phyloP scores from a whole-genome alignment of 1,140 invertebrate genomes.

The Drosophila sechellia region DNA sequence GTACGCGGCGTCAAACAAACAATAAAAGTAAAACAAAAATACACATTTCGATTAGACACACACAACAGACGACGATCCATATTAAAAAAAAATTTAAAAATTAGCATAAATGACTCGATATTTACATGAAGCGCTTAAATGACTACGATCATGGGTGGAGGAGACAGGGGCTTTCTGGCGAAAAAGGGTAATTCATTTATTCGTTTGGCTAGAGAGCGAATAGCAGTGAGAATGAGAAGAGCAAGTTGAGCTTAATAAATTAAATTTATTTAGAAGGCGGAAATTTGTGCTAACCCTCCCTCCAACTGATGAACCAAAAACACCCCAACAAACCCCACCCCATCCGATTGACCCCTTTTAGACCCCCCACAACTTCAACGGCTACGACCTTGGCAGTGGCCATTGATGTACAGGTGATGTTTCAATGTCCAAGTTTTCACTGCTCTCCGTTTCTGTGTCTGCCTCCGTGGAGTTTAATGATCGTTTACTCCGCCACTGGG shows the following conservation, averaged over 20 bases:
- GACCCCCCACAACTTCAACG: not conserved
- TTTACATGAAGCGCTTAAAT: conserved; percentile 78
- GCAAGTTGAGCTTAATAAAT: conserved; percentile 71
- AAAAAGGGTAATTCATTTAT: too few species aligned
- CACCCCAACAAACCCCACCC: conserved; percentile 11
- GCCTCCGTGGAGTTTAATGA: conserved; percentile 14
- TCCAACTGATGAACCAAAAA: not conserved
- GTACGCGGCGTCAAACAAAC: conserved; percentile 58
- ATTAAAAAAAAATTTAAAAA: conserved; percentile 39
- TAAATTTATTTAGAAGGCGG: conserved; percentile 36
- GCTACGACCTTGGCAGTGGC: conserved; percentile 64
- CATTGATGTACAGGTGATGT: conserved; percentile 41
- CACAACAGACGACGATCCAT: conserved; percentile 16
- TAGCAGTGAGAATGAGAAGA: conserved; percentile 11
- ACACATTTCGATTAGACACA: conserved; percentile 33
- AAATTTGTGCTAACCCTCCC: conserved; percentile 42
- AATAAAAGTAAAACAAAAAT: conserved; percentile 43
- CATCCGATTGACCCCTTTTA: not conserved
- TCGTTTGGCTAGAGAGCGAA: too few species aligned
- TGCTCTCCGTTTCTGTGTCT: too few species aligned
- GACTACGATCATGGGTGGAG: conserved; percentile 50
- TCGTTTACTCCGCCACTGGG: conserved; percentile 52
- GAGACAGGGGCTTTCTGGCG: not conserved
- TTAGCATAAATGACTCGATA: conserved; percentile 82
- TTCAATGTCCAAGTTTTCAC: not conserved